Evolutionary conservation across 1,140 invertebrate species (phyloP), one percentile per base, ranked within the genome.

Genomic region (Hestina assimilis): DNA sequence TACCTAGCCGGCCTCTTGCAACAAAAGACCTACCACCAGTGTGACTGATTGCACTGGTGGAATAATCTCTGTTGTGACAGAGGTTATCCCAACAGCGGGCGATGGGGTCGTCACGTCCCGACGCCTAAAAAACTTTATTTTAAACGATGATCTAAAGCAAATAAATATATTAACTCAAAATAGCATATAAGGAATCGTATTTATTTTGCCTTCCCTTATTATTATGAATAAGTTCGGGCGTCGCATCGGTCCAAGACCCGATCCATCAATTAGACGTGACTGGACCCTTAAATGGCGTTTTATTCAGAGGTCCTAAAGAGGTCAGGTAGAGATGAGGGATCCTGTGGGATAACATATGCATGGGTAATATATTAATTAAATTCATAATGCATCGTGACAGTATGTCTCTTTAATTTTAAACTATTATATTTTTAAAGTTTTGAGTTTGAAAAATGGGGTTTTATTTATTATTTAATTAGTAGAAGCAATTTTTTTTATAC

Each of bases 211-310:
- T 8, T 3, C 7, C 15, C 19, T 38, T 38, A 14, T 38, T 38
- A 38, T 38, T 38, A 38, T 38, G 33, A 38, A 35, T 35, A 35
- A 53, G 40, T 42, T 31, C 15, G 11, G n/a, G 7, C 38, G 3
- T 14, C 4, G 15, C 3, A 4, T 5, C 24, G 12, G 11, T 23
- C 35, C 38, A 35, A 35, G 26, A 38, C 14, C 12, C 46, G 28
- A 51, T 58, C 40, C 55, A 50, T 58, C 47, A 58, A 51, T 58
- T 58, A 50, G 4, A 42, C 14, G 26, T 50, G 46, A 31, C 35
- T 40, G 55, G 20, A 35, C 9, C 38, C 31, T 19, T 51, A 51
- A 43, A 50, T 58, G 46, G 26, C 55, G 26, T 50, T 58, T 58
- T 42, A 58, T 50, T 56, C 29, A 20, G 43, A 55, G 23, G 52